phyloP scores from a whole-genome alignment of 2,113 vertebrate genomes.

The Antennarius striatus region DNA sequence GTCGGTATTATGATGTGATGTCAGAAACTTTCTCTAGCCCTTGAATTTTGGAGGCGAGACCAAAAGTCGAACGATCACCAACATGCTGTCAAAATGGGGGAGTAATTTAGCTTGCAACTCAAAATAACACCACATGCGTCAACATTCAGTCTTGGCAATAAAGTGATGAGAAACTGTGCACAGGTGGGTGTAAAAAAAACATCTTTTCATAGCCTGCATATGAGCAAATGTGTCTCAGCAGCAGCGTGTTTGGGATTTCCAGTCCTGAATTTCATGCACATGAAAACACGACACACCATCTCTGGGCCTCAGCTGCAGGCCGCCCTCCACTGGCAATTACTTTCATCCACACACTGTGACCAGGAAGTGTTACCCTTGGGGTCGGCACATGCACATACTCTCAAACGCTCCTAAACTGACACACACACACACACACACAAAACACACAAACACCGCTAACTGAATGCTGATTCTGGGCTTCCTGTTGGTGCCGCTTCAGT shows the following conservation, averaged over 20 bases:
- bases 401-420: background rate
- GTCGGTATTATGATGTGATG: no score
- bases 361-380: constrained; percentile 60
- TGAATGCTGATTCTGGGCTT: constrained; percentile 70
- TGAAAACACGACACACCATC: constrained; percentile 31
- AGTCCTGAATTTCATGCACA: constrained; percentile 13
- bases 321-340: constrained; percentile 74
- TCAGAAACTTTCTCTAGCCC: no score
- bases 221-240: constrained; percentile 32
- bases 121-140: background rate
- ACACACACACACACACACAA: no score
- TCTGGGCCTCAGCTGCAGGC: constrained; percentile 66
- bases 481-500: constrained; percentile 53
- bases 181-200: background rate
- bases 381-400: constrained; percentile 7
- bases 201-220: background rate
- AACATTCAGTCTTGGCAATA: background rate
- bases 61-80: background rate
- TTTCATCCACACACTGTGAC: constrained; percentile 74
- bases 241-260: background rate
- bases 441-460: constrained; percentile 17
- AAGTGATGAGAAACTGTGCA: background rate
- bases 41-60: no score
- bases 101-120: background rate
- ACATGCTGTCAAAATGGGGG: constrained; percentile 3